Conservation (phyloP, 2,888 invertebrate species). For the Augochlorella aurata region DNA sequence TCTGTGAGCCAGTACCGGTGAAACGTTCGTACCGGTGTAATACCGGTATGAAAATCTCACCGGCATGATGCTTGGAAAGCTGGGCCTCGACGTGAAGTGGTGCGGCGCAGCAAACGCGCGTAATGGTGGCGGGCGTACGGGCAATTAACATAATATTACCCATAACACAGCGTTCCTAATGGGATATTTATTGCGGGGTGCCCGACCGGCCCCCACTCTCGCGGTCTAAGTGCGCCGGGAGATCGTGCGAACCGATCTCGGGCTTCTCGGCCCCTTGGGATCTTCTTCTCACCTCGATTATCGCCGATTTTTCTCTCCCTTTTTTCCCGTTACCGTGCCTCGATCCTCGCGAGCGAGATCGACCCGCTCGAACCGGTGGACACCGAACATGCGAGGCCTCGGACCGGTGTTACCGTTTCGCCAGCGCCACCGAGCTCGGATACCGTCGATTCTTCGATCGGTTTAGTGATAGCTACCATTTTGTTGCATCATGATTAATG, state of each 20-base stretch:
- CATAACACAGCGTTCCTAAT: slow-evolving; percentile 69
- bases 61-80: not conserved
- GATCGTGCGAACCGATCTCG: slow-evolving; percentile 65
- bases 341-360: not conserved
- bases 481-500: slow-evolving; percentile 9
- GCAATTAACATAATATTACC: slow-evolving; percentile 69
- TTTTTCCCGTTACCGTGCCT: slow-evolving; percentile 5
- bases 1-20: too few species aligned
- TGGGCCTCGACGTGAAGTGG: slow-evolving; percentile 6
- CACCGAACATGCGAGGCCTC: not conserved
- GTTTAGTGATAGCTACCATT: not conserved
- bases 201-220: not conserved
- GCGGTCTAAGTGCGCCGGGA: slow-evolving; percentile 26
- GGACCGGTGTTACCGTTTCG: not conserved
- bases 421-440: not conserved
- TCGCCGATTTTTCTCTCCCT: slow-evolving; percentile 56
- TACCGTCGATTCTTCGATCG: not conserved
- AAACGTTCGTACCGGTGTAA: too few species aligned
- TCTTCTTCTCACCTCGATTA: slow-evolving; percentile 59
- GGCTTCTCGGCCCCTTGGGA: slow-evolving; percentile 30
- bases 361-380: slow-evolving; percentile 22
- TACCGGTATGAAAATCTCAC: too few species aligned
- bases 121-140: slow-evolving; percentile 32
- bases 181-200: slow-evolving; percentile 68
- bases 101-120: slow-evolving; percentile 20